phyloP scores from a whole-genome alignment of 2,797 vertebrate genomes.

The Brotula barbata region DNA sequence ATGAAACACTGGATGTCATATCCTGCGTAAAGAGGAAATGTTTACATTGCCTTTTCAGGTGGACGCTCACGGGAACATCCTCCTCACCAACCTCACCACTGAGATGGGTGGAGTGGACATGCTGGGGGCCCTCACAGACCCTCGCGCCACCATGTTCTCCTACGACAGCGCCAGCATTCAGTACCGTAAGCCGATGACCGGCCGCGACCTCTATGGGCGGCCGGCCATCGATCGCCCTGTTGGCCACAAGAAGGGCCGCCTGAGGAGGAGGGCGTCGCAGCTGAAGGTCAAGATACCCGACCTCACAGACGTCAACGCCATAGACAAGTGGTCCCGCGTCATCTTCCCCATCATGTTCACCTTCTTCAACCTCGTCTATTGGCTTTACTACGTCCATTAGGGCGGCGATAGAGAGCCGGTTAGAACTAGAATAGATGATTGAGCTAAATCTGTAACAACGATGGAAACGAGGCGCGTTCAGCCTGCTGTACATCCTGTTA shows the following conservation, averaged over 20 bases:
- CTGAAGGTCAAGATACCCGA: constrained; percentile 96
- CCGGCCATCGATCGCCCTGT: constrained; percentile 80
- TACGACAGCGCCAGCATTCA: constrained; percentile 90
- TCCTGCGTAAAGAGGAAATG: too few relatives aligned
- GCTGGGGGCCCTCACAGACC: constrained; percentile 77
- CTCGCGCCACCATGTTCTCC: constrained; percentile 81
- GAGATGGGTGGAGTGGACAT: constrained; percentile 83
- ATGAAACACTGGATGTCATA: too few relatives aligned
- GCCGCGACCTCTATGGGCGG: constrained; percentile 84
- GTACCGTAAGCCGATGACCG: constrained; percentile 85
- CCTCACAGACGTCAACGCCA: constrained; percentile 93
- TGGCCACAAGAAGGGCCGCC: constrained; percentile 83
- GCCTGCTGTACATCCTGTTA: constrained; percentile 61
- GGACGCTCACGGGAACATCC: constrained; percentile 87
- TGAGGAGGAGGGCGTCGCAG: constrained; percentile 88
- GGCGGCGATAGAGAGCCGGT: constrained; percentile 23
- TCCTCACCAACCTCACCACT: constrained; percentile 85
- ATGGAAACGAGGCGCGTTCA: constrained; percentile 50
- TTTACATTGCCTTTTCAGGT: constrained; percentile 78
- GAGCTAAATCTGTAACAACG: constrained; percentile 46
- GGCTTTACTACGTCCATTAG: constrained; percentile 96
- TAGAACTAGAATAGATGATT: constrained; percentile 26
- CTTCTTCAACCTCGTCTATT: constrained; percentile 96
- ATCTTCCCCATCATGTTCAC: constrained; percentile 92
- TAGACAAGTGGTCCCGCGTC: constrained; percentile 97